Evolutionary conservation across 2,797 vertebrate species (phyloP), one percentile per base, ranked within the genome.

Genomic region (Clarias pachynema): DNA sequence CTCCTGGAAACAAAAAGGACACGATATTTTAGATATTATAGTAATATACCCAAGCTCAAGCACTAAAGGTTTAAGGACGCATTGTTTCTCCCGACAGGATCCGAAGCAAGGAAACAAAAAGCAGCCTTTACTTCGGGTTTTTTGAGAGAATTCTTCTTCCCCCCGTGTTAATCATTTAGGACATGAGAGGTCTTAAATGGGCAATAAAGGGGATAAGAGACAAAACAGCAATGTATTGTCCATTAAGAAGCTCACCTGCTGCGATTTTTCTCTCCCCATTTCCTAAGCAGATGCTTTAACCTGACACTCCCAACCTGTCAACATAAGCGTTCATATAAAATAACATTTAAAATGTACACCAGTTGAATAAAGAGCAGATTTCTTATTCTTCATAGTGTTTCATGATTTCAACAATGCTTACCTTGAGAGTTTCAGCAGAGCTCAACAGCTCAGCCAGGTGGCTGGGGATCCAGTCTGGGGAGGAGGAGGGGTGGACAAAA

Each of bases 61-160:
- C 0, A 63, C 15, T 49, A 7, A 15, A 34, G 5, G 0, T 40
- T 53, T 7, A 4, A 31, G 9, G 24, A 37, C n/a, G 31, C 0
- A 26, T 65, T 89, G 87, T 92, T 82, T 87, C 90, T 89, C 89
- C 87, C 88, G 86, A 91, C 89, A 91, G 90, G 91, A 89, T 91
- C 90, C 89, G 18, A 91, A 91, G 87, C 86, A 88, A 82, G 86
- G 89, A 86, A 49, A n/a, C 22, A 26, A 3, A 65, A 86, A 84
- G 62, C 12, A 49, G 62, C 89, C 87, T 78, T 57, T 84, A 72
- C 90, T 88, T 89, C 81, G 86, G 88, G 91, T 92, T 92, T 86
- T 86, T 77, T 83, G 89, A 85, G 86, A 91, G 89, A 85, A 26
- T 81, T 87, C 0, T 8, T 90, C 56, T 89, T 70, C 83, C 91